Base-by-base conservation (phyloP, 2,797 vertebrate species). In the Lates japonicus region DNA sequence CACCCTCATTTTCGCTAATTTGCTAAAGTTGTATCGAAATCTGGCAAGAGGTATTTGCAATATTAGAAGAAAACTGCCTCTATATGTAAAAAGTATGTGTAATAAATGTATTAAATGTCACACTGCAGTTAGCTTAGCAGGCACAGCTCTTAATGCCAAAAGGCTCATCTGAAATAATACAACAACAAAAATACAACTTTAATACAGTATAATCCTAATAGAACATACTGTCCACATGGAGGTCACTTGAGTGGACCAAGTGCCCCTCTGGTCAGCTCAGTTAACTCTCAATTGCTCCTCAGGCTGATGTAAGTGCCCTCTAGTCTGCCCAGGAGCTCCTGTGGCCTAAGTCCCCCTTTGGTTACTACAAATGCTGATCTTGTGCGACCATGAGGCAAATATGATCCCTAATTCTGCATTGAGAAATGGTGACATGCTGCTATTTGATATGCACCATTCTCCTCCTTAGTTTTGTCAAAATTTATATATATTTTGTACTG, bases 71-170 rank as follows among this genome's bases (percentile, higher is more conserved):
- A 48, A 64, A 39, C 49, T 13, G 3, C 25, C 11, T 25, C 22
- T 14, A 12, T 54, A 25, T 29, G 25, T 29, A 29, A 29, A 29
- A 29, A 29, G 25, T 2, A 29, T 29, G 25, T 29, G 25, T 29
- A 59, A 54, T 7, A 33, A 31, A 19, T 12, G 13, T 55, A 20
- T 70, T 78, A 78, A 73, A 73, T 59, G 63, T 61, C 72, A 57
- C 10, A 44, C 16, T 68, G 57, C 11, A 70, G 76, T 22, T 63
- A 49, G 33, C 52, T 71, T 5, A 42, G 62, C 8, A 0, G 12
- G 46, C 29, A 39, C 41, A 31, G 14, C 35, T 31, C 35, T 68
- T 31, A 74, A 67, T 60, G 35, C 68, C 65, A 55, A 65, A 54
- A 19, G 37, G 29, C 14, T 25, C n/a, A n/a, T 41, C 3, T 46